phyloP scores from a whole-genome alignment of 2,888 invertebrate species.

The Perdita meconis region DNA sequence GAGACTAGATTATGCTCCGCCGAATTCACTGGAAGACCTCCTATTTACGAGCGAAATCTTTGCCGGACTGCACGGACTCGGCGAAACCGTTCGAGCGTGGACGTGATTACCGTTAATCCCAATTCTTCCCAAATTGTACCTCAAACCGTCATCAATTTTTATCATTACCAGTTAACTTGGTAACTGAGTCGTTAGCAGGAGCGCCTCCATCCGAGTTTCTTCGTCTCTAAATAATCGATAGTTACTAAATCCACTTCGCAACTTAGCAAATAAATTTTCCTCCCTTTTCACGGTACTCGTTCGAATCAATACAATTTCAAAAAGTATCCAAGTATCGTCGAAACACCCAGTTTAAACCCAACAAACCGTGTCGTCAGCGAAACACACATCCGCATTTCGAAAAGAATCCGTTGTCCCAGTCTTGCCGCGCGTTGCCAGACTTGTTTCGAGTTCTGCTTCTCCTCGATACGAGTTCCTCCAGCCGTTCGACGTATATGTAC shows the following conservation, averaged over 20 bases:
- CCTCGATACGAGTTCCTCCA: constrained; percentile 1
- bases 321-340: too few species aligned
- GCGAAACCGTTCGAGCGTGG: not conserved
- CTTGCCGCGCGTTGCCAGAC: not conserved
- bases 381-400: constrained; percentile 5
- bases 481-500: constrained; percentile 6
- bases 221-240: too few species aligned
- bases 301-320: too few species aligned
- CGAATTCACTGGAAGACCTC: constrained; percentile 59
- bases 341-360: not conserved
- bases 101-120: constrained; percentile 7
- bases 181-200: too few species aligned
- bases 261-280: too few species aligned
- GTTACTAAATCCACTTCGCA: too few species aligned
- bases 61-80: constrained; percentile 10
- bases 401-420: not conserved
- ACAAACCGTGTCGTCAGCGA: constrained; percentile 11
- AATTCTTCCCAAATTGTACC: constrained; percentile 3
- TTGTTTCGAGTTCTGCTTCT: constrained; percentile 15
- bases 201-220: too few species aligned
- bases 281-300: too few species aligned
- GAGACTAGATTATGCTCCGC: constrained; percentile 64
- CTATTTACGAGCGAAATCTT: constrained; percentile 54
- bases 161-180: not conserved
- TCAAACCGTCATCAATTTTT: not conserved